Conservation (phyloP, 2,888 invertebrate species). For the Xanthorhoe spadicearia region DNA sequence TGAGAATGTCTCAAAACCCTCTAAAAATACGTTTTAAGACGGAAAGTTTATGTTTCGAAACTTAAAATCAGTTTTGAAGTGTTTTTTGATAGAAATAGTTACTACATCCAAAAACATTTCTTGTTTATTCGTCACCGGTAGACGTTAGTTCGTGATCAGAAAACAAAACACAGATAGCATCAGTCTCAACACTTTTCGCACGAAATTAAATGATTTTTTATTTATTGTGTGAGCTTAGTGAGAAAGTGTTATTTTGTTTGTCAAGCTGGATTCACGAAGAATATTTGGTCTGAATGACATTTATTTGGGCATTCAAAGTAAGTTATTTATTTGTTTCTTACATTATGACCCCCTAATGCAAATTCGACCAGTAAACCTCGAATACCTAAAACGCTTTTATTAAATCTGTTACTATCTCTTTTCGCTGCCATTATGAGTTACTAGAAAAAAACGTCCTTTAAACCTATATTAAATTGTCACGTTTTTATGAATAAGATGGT, state of each 20-base stretch:
- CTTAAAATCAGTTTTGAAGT: background rate
- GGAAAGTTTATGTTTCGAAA: background rate
- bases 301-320: slow-evolving; percentile 52
- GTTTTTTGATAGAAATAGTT: background rate
- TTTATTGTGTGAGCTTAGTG: slow-evolving; percentile 37
- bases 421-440: no score
- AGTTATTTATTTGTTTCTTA: slow-evolving; percentile 50
- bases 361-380: no score
- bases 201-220: slow-evolving; percentile 24
- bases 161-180: slow-evolving; percentile 66
- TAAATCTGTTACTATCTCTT: no score
- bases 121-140: slow-evolving; percentile 40
- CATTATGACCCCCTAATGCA: no score
- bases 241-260: slow-evolving; percentile 42
- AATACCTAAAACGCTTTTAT: no score
- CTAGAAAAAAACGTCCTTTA: no score
- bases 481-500: no score
- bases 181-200: slow-evolving; percentile 51
- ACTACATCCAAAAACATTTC: background rate
- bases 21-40: background rate
- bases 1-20: background rate
- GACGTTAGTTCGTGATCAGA: slow-evolving; percentile 71
- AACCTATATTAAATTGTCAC: no score
- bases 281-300: slow-evolving; percentile 59
- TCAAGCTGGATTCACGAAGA: slow-evolving; percentile 69